Percentiles rank a stretch among this genome's conserved stretches.
Evolutionary conservation across 2,797 vertebrate species (phyloP).

Genomic region (Silurus lanzhouensis): DNA sequence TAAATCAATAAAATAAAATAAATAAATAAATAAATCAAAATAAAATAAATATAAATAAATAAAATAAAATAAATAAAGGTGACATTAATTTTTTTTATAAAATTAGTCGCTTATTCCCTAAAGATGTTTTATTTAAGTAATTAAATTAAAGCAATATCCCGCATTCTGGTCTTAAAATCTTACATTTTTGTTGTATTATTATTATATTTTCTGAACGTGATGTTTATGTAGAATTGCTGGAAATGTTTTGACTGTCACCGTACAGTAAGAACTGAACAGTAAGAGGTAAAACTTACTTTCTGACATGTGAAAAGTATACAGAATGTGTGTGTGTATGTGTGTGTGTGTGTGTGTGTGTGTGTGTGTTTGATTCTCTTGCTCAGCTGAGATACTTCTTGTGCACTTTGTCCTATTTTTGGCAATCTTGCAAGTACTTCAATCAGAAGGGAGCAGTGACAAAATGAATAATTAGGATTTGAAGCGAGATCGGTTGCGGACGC

Average conservation of each 20-base stretch:
- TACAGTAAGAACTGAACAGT: too few relatives aligned
- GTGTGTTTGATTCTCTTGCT: not conserved
- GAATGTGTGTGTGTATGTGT: not conserved
- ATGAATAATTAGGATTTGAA: slow-evolving; percentile 36
- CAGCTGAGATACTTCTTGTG: not conserved
- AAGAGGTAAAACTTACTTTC: not conserved
- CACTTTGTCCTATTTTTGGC: slow-evolving; percentile 22
- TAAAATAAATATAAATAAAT: too few relatives aligned
- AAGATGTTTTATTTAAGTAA: not conserved
- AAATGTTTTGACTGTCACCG: not conserved
- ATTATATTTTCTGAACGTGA: too few relatives aligned
- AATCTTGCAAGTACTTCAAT: slow-evolving; percentile 9
- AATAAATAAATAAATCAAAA: too few relatives aligned
- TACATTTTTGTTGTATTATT: too few relatives aligned
- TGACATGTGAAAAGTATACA: not conserved
- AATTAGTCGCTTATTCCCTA: too few relatives aligned
- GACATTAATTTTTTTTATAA: not conserved
- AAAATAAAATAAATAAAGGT: too few relatives aligned
- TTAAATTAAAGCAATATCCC: not conserved
- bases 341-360: slow-evolving; percentile 7
- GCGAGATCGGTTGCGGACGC: not conserved
- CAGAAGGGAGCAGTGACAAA: slow-evolving; percentile 18
- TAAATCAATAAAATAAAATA: too few relatives aligned
- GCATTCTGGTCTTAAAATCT: not conserved
- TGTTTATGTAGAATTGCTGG: too few relatives aligned